Conservation (phyloP, 2,113 vertebrate species). For the Asarcornis scutulata region DNA sequence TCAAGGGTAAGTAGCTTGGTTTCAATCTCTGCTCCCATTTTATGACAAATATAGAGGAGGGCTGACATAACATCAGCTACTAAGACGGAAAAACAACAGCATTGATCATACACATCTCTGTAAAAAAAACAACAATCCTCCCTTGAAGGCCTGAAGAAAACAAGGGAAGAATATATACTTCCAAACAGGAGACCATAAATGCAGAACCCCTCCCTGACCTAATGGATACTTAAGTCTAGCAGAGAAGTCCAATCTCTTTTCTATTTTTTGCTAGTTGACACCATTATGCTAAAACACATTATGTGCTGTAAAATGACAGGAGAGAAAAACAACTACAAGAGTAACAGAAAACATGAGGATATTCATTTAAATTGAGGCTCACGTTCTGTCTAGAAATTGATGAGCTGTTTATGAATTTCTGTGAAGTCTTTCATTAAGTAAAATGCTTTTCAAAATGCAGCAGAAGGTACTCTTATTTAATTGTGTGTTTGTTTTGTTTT, state of each 20-base stretch:
- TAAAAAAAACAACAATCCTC: not conserved
- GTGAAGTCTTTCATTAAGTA: not conserved
- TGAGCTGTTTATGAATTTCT: not conserved
- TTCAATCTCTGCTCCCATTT: not conserved
- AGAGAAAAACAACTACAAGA: not conserved
- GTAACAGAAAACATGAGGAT: not conserved
- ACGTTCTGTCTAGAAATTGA: not conserved
- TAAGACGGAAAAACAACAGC: not conserved
- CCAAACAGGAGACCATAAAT: not conserved
- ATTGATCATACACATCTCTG: not conserved
- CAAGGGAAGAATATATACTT: not conserved
- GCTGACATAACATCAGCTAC: not conserved
- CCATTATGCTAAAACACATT: not conserved
- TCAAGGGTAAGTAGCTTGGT: not conserved
- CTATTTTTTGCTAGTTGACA: not conserved
- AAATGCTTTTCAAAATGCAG: not conserved
- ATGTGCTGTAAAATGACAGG: not conserved
- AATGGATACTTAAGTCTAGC: not conserved
- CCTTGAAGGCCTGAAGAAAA: not conserved
- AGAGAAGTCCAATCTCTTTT: not conserved
- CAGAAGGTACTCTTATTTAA: not conserved
- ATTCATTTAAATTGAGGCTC: not conserved
- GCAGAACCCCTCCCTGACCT: not conserved
- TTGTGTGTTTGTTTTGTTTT: not conserved
- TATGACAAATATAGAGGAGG: not conserved